Conservation (phyloP, 1,140 invertebrate species). For the Venturia canescens region DNA sequence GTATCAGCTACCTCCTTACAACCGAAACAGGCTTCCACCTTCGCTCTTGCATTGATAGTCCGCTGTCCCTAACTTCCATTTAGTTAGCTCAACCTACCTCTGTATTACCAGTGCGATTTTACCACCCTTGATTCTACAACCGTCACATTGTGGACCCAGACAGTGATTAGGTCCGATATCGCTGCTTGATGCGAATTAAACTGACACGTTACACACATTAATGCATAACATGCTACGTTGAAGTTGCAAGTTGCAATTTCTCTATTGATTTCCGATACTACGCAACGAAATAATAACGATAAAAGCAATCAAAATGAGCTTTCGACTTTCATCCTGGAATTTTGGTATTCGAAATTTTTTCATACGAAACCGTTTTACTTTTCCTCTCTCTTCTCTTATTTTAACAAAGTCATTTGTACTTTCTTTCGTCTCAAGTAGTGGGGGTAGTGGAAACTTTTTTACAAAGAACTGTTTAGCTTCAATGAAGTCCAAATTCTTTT, state of each 20-base stretch:
- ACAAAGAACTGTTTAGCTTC: too few relatives aligned
- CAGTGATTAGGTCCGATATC: conserved; percentile 58
- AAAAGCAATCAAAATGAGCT: too few relatives aligned
- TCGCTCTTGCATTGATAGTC: not conserved
- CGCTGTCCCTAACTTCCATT: not conserved
- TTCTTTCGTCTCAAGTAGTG: too few relatives aligned
- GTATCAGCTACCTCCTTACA: not conserved
- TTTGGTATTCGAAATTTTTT: too few relatives aligned
- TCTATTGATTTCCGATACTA: not conserved
- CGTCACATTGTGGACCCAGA: conserved; percentile 54
- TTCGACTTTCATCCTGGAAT: too few relatives aligned
- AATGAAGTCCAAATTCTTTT: too few relatives aligned
- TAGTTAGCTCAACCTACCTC: conserved; percentile 29
- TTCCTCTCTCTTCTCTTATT: too few relatives aligned
- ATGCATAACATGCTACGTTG: not conserved
- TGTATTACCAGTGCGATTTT: conserved; percentile 53
- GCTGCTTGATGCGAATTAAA: conserved; percentile 59
- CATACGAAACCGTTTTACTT: too few relatives aligned
- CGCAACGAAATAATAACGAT: not conserved
- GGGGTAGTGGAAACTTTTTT: too few relatives aligned
- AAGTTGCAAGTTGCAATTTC: not conserved
- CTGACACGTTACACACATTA: conserved; percentile 53
- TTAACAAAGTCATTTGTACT: too few relatives aligned
- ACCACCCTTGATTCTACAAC: not conserved
- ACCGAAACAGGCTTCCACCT: conserved; percentile 6